These are phyloP conservation scores for Arge pagana DNA, from an alignment of 2,888 invertebrate genomes.

Conservation along the genomic window DNA sequence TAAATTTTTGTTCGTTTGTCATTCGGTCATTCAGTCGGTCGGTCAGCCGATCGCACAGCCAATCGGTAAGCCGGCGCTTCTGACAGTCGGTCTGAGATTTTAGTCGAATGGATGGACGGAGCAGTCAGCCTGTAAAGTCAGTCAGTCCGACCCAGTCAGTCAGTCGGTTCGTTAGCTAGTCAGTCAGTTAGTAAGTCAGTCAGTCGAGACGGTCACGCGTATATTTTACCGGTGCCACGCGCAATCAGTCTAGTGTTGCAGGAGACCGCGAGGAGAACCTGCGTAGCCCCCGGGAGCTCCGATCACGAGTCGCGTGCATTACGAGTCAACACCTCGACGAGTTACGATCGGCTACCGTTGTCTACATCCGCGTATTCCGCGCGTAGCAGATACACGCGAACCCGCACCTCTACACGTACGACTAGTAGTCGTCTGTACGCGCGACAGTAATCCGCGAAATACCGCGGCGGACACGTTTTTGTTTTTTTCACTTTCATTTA, in stretches of 20 bases:
- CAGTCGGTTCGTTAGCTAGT: slow-evolving; percentile 39
- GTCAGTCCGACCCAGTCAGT: slow-evolving; percentile 36
- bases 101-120: slow-evolving; percentile 39
- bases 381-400: no score
- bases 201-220: slow-evolving; percentile 35
- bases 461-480: no score
- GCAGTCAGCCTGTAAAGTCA: slow-evolving; percentile 18
- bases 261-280: no score
- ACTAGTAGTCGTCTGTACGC: no score
- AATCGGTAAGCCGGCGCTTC: slow-evolving; percentile 37
- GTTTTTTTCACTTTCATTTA: no score
- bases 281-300: not conserved
- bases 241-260: not conserved
- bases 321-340: no score
- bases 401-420: no score
- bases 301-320: not conserved
- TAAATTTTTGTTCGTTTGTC: slow-evolving; percentile 16
- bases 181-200: slow-evolving; percentile 36
- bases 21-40: slow-evolving; percentile 17
- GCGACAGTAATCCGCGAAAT: no score
- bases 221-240: slow-evolving; percentile 13
- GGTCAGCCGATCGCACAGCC: slow-evolving; percentile 37
- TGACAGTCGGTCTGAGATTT: slow-evolving; percentile 37
- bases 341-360: no score
- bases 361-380: no score